Evolutionary conservation across 2,113 vertebrate genomes (phyloP).

Genomic region (Progne subis): DNA sequence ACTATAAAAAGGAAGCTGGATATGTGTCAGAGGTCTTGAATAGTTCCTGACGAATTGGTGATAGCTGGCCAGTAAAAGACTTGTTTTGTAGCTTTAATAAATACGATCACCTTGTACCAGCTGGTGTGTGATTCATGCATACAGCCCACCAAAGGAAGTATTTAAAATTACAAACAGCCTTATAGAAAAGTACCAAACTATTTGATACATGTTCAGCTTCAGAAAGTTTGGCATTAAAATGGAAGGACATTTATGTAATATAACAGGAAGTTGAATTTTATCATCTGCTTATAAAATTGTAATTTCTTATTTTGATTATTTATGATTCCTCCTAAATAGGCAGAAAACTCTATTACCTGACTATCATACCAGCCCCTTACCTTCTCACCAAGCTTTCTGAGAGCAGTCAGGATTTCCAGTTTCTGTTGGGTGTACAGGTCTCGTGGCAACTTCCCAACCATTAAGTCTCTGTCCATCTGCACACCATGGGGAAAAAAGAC

Average conservation of each 20-base stretch:
- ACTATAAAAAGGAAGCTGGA: background rate
- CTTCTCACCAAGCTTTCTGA: slow-evolving; percentile 96
- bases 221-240: background rate
- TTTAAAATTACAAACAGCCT: background rate
- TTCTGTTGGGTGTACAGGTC: slow-evolving; percentile 91
- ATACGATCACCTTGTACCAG: background rate
- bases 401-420: slow-evolving; percentile 92
- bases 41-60: background rate
- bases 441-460: slow-evolving; percentile 89
- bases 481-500: background rate
- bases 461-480: slow-evolving; percentile 96
- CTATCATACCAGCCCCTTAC: slow-evolving; percentile 63
- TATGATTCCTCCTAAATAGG: background rate
- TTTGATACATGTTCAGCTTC: background rate
- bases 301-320: background rate
- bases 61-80: background rate
- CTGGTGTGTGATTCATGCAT: background rate
- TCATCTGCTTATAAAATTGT: background rate
- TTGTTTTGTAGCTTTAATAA: background rate
- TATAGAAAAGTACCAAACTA: background rate
- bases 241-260: background rate
- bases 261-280: background rate
- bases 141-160: background rate
- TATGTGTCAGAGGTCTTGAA: background rate
- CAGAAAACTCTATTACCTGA: background rate